phyloP scores from a whole-genome alignment of 2,888 invertebrate genomes.

The Rapana venosa region DNA sequence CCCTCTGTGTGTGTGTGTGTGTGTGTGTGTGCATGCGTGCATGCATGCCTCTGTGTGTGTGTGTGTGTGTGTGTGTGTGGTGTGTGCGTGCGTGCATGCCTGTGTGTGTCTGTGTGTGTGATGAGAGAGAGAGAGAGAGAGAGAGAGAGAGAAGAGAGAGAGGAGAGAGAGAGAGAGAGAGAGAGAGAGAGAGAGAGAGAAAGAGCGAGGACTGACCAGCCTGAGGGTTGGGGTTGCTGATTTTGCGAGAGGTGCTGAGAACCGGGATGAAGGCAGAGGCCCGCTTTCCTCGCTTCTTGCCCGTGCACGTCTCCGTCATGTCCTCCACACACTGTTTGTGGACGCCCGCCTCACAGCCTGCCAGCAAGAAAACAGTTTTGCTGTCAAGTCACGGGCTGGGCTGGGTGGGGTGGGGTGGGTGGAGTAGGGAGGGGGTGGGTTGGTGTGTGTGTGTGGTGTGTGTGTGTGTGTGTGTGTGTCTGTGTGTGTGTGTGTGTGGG shows the following conservation, averaged over 20 bases:
- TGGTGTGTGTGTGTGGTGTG: too few relatives aligned
- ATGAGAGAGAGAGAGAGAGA: not conserved
- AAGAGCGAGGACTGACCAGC: conserved; percentile 39
- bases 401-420: too few relatives aligned
- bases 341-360: conserved; percentile 92
- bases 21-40: not conserved
- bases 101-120: not conserved
- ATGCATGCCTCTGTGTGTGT: not conserved
- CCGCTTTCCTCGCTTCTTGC: conserved; percentile 56
- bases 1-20: not conserved
- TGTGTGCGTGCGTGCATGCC: not conserved
- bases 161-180: too few relatives aligned
- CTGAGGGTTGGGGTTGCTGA: conserved; percentile 47
- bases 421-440: too few relatives aligned
- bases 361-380: conserved; percentile 77
- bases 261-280: conserved; percentile 46
- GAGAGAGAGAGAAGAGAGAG: too few relatives aligned
- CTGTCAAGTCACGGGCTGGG: too few relatives aligned
- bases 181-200: too few relatives aligned
- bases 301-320: conserved; percentile 89
- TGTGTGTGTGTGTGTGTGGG: too few relatives aligned
- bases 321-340: conserved; percentile 89
- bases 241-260: conserved; percentile 42
- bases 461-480: too few relatives aligned
- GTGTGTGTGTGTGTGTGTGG: not conserved